A percentile compares a stretch with the other conserved stretches of the same genome.
phyloP scores from a whole-genome alignment of 2,113 vertebrate species.

The Prionailurus viverrinus region DNA sequence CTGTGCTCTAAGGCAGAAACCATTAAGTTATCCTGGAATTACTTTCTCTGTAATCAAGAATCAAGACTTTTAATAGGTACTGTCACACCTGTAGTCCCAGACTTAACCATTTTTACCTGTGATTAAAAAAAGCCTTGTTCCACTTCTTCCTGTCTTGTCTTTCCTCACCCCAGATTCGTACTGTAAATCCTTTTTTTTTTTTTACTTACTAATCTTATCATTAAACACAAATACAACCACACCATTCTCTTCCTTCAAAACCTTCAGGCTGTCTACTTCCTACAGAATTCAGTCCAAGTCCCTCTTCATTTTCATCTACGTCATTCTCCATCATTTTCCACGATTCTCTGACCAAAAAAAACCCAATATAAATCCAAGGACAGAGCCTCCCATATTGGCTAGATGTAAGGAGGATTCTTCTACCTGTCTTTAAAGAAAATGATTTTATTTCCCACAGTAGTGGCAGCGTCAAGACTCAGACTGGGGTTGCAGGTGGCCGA shows the following conservation, averaged over 20 bases:
- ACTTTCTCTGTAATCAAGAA: neutral
- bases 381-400: neutral
- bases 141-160: neutral
- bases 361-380: neutral
- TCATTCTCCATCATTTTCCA: neutral
- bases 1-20: neutral
- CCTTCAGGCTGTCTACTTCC: neutral
- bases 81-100: neutral
- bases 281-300: neutral
- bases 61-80: neutral
- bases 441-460: constrained; percentile 87
- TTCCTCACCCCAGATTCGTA: neutral
- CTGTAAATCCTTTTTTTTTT: neutral
- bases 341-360: neutral
- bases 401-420: constrained; percentile 1
- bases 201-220: neutral
- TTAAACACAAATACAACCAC: neutral
- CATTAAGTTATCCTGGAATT: neutral
- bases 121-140: neutral
- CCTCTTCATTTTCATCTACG: neutral
- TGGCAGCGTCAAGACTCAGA: constrained; percentile 90
- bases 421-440: constrained; percentile 93
- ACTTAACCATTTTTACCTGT: neutral
- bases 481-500: constrained; percentile 83
- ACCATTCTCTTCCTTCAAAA: neutral